Base-by-base conservation (phyloP, 1,140 invertebrate genomes). In the Microplitis demolitor region DNA sequence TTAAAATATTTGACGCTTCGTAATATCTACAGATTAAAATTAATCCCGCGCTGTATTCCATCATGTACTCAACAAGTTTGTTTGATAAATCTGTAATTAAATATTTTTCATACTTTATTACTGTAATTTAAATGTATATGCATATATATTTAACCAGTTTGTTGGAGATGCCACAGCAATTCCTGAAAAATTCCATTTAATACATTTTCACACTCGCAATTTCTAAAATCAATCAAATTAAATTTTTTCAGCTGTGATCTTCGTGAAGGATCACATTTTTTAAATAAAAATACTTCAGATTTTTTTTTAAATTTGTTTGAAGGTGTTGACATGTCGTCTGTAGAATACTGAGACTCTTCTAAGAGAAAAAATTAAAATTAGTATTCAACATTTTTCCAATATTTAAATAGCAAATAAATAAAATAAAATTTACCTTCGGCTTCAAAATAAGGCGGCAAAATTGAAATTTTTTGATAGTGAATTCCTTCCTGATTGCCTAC, bases 31-130 rank as follows among this genome's bases (percentile, higher is more conserved):
- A 79, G 5, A 61, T 73, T 9, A 75, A 39, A 13, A 83, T 77
- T 24, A 82, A 45, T 6, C 75, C 80, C 6, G 78, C 74, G 0
- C 69, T 69, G 11, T 78, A 81, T 14, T 81, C 67, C 14, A 81
- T 56, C 16, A 75, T 63, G 33, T 78, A 80, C 2, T 72, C 6
- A 4, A 73, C 5, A 1, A 4, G n/a, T 24, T 4, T 79, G 66
- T 5, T 64, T 78, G 78, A 70, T 5, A 69, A 11, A 67, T 69
- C 51, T 54, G 16, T 58, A 53, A 58, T 61, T 51, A 50, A 56
- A 66, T 16, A 4, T 35, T 53, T 35, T 62, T 69, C 31, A 69
- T 34, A 51, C 9, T 35, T 39, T 2, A n/a, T 2, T 53, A 60
- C 24, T 39, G 35, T 13, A 9, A 60, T 54, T 37, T 33, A 11